Base-by-base conservation (phyloP, 2,113 vertebrate genomes). In the Piliocolobus tephrosceles region DNA sequence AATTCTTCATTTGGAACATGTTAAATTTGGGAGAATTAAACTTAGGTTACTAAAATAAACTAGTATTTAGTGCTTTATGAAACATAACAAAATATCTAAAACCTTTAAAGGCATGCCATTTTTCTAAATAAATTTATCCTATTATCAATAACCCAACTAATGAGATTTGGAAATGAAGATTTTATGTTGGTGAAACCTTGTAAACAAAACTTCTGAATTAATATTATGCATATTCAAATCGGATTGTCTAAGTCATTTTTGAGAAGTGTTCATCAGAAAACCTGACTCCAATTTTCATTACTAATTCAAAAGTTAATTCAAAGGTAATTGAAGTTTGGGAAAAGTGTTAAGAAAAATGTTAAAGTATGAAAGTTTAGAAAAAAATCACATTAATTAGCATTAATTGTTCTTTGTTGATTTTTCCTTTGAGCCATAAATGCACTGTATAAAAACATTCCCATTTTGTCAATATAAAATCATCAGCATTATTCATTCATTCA, bases 11-110 rank as follows among this genome's bases (percentile, higher is more conserved):
- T 83, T 87, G 61, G n/a, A 91, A 96, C 55, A 90, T 72, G 64
- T 87, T 96, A 93, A 89, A 82, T 47, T 97, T 89, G 47, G 27
- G 79, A 83, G 68, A 97, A 96, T n/a, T 97, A 30, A 94, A n/a
- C n/a, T n/a, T n/a, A n/a, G n/a, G n/a, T n/a, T n/a, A n/a, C n/a
- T n/a, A n/a, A n/a, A n/a, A n/a, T n/a, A n/a, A n/a, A n/a, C n/a
- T n/a, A n/a, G n/a, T n/a, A n/a, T 91, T 86, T 66, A 22, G 38
- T 84, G 40, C 95, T 20, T 5, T 89, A 81, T 32, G 81, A 93
- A 88, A 87, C 8, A 64, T 76, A 80, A 38, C 11, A 92, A 92
- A 87, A 95, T 83, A 95, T 75, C 3, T 84, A 94, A 85, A 88
- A 95, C 27, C 17, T 92, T 72, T 14, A 82, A 88, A 35, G 5